Conservation (phyloP, 2,888 invertebrate genomes). For the Xestia c-nigrum region DNA sequence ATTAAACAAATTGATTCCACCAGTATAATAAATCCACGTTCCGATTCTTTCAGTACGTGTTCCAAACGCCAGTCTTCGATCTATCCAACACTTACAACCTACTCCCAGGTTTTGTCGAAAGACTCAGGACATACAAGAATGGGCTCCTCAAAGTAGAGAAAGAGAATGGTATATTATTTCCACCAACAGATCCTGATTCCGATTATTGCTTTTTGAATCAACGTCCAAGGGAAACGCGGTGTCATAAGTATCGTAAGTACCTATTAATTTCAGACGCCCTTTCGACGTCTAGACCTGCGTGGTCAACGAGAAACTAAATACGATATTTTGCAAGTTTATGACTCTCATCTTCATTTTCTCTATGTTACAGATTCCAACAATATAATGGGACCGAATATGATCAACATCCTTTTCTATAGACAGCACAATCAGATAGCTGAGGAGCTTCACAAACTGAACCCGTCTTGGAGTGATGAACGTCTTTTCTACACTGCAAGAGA, state of each 20-base stretch:
- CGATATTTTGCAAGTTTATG: too few relatives aligned
- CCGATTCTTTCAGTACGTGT: constrained; percentile 41
- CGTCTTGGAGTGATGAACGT: constrained; percentile 51
- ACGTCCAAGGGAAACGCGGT: constrained; percentile 38
- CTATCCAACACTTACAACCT: constrained; percentile 40
- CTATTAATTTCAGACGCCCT: not conserved
- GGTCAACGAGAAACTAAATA: not conserved
- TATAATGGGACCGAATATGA: constrained; percentile 7
- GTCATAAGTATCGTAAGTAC: constrained; percentile 30
- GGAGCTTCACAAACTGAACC: constrained; percentile 40
- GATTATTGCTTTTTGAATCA: constrained; percentile 16
- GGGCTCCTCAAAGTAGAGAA: constrained; percentile 41
- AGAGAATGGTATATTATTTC: constrained; percentile 48
- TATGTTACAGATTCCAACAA: constrained; percentile 31
- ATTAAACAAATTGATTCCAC: not conserved
- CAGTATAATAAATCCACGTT: not conserved
- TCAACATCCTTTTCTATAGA: constrained; percentile 36
- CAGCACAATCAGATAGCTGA: constrained; percentile 52
- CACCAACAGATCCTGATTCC: constrained; percentile 12
- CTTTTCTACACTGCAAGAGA: constrained; percentile 50
- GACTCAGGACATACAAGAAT: constrained; percentile 20
- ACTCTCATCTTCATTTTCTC: not conserved
- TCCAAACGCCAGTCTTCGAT: constrained; percentile 40
- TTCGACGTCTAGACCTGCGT: too few relatives aligned
- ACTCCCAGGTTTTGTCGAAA: not conserved